phyloP scores from a whole-genome alignment of 2,888 invertebrate species.

The Diloba caeruleocephala region DNA sequence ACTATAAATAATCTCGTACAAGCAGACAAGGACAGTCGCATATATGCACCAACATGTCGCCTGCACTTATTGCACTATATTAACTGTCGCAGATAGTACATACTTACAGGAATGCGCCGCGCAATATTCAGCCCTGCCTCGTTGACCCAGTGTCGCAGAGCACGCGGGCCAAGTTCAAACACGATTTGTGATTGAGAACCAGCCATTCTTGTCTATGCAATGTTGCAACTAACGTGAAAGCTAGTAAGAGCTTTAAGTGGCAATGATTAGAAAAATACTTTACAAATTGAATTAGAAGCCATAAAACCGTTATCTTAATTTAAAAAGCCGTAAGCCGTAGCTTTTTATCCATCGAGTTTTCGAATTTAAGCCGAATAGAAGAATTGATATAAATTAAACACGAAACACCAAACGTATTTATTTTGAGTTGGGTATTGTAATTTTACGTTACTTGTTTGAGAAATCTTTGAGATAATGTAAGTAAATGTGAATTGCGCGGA shows the following conservation, averaged over 20 bases:
- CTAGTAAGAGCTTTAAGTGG: constrained; percentile 68
- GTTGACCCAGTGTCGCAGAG: constrained; percentile 72
- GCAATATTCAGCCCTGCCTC: constrained; percentile 57
- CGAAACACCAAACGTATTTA: constrained; percentile 39
- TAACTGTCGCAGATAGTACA: constrained; percentile 65
- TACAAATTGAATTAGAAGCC: constrained; percentile 76
- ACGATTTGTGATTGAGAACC: constrained; percentile 61
- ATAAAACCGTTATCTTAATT: constrained; percentile 85
- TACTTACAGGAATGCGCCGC: constrained; percentile 59
- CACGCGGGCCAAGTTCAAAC: constrained; percentile 79
- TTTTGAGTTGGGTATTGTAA: constrained; percentile 42
- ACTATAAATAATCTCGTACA: constrained; percentile 56
- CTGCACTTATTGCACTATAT: constrained; percentile 55
- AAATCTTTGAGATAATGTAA: constrained; percentile 36
- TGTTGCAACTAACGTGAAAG: constrained; percentile 72
- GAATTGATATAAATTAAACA: constrained; percentile 63
- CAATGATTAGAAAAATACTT: constrained; percentile 69
- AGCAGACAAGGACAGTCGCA: constrained; percentile 46
- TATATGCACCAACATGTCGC: constrained; percentile 39
- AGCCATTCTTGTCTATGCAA: constrained; percentile 60
- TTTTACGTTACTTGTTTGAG: constrained; percentile 42
- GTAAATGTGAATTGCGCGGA: constrained; percentile 47
- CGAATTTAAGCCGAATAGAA: constrained; percentile 64
- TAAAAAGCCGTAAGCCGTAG: constrained; percentile 68
- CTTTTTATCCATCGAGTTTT: constrained; percentile 72